Percentiles rank a stretch among this genome's conserved stretches.
Conservation (phyloP, 2,113 vertebrate genomes). For the Promerops cafer region DNA sequence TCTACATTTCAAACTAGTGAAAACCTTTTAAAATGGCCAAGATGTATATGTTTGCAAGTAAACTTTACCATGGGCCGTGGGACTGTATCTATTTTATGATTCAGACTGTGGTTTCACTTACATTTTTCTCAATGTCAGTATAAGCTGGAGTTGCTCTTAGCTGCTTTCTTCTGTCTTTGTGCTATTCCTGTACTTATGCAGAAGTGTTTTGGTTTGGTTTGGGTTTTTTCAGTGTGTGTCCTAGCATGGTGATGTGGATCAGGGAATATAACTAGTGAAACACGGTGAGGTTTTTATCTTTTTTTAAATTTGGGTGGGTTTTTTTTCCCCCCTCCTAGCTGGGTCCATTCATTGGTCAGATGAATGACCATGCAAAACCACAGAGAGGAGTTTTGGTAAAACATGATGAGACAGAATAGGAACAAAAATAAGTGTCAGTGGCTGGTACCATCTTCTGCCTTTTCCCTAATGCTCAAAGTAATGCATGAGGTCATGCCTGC, state of each 20-base stretch:
- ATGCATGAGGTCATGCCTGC: not conserved
- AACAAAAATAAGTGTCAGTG: not conserved
- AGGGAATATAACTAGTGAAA: not conserved
- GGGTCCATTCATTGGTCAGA: not conserved
- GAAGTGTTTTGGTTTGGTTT: not conserved
- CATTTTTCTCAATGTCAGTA: not conserved
- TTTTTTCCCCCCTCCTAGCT: rapidly evolving
- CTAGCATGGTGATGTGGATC: not conserved
- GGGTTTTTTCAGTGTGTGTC: not conserved
- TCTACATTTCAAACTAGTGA: not conserved
- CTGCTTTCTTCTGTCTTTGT: not conserved
- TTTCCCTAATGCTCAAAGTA: not conserved
- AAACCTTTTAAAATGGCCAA: not conserved
- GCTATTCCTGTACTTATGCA: not conserved
- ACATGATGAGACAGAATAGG: not conserved
- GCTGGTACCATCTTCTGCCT: not conserved
- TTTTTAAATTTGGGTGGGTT: rapidly evolving
- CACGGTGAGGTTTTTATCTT: not conserved
- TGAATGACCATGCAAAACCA: not conserved
- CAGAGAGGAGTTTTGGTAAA: not conserved
- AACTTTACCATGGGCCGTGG: not conserved
- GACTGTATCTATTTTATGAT: not conserved
- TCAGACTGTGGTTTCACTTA: not conserved
- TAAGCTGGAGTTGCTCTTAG: not conserved
- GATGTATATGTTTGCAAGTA: not conserved